Conservation (phyloP, 2,797 vertebrate genomes). For the Morus bassanus region DNA sequence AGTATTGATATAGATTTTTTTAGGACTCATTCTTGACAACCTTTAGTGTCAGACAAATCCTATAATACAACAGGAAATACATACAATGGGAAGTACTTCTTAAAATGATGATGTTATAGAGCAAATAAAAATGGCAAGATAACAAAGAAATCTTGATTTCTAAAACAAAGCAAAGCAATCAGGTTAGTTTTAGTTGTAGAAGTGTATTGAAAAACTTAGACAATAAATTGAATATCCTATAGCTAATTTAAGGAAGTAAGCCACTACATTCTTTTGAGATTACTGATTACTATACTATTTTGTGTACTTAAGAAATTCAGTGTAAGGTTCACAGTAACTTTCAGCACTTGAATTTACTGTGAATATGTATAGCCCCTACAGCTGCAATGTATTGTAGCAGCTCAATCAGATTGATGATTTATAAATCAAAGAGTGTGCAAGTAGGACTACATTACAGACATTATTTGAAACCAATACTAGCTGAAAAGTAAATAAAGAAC, state of each 20-base stretch:
- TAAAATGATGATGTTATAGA: not conserved
- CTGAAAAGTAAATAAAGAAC: not conserved
- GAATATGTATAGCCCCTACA: not conserved
- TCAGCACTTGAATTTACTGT: not conserved
- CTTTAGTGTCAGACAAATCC: not conserved
- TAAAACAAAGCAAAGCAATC: not conserved
- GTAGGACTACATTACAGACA: not conserved
- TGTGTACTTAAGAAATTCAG: not conserved
- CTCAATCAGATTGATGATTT: not conserved
- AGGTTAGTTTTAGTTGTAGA: not conserved
- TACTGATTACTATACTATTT: not conserved
- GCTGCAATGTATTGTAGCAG: not conserved
- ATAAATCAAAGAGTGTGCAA: not conserved
- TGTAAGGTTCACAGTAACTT: not conserved
- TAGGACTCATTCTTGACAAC: not conserved
- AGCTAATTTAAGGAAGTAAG: not conserved
- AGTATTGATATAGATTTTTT: not conserved
- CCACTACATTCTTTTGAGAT: not conserved
- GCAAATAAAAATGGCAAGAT: not conserved
- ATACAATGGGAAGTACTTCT: not conserved
- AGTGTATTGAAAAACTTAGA: not conserved
- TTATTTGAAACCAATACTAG: not conserved
- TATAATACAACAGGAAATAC: not conserved
- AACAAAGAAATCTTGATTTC: not conserved
- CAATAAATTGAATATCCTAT: not conserved